Conservation (phyloP, 1,140 invertebrate genomes). For the Marisa cornuarietis region DNA sequence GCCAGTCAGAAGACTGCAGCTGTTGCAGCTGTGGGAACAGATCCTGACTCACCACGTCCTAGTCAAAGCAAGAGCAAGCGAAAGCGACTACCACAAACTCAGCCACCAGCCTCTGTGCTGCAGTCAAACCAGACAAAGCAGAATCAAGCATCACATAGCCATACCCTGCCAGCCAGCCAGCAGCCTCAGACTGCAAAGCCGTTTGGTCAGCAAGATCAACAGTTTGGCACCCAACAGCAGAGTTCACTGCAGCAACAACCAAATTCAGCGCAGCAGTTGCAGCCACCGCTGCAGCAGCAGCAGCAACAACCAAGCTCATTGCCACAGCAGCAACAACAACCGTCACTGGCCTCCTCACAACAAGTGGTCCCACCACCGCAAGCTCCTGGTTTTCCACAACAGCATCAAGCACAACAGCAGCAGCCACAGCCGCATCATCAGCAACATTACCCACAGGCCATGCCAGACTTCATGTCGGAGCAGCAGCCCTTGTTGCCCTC, state of each 20-base stretch:
- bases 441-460: background rate
- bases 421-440: background rate
- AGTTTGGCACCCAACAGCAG: background rate
- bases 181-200: background rate
- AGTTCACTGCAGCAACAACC: background rate
- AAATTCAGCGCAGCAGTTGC: background rate
- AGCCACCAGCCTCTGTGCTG: no score
- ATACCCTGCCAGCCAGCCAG: background rate
- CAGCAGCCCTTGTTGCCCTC: constrained; percentile 1
- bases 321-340: constrained; percentile 5
- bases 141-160: no score
- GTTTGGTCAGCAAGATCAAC: background rate
- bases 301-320: background rate
- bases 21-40: no score
- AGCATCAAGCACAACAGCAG: background rate
- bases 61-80: no score
- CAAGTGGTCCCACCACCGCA: background rate
- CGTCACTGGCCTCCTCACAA: background rate
- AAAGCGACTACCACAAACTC: no score
- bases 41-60: no score
- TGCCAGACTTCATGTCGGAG: constrained; percentile 5
- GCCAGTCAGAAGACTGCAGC: no score
- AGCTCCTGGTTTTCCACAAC: background rate
- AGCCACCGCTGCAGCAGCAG: constrained; percentile 4
- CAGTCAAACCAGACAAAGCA: no score